Percentiles rank a stretch among this genome's conserved stretches.
phyloP scores from a whole-genome alignment of 1,140 invertebrate genomes.

The Trissolcus basalis region DNA sequence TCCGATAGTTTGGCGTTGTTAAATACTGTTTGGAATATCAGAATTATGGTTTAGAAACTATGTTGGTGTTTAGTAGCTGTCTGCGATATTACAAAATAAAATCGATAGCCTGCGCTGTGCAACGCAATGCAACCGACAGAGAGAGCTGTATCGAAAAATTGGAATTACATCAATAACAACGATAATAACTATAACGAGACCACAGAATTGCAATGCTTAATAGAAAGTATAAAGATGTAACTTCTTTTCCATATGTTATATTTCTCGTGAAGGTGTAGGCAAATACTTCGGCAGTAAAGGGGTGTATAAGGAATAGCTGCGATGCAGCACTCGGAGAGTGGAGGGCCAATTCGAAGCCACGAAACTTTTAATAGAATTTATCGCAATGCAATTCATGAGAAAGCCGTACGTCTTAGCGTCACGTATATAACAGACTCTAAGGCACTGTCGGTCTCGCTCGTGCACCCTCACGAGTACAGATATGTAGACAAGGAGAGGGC shows the following conservation, averaged over 20 bases:
- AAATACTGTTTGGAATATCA: no score
- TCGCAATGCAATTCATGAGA: constrained; percentile 76
- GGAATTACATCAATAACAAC: no score
- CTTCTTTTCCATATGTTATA: not conserved
- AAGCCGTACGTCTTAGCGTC: constrained; percentile 72
- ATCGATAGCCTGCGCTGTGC: no score
- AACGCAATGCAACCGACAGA: no score
- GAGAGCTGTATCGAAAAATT: no score
- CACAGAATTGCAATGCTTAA: no score
- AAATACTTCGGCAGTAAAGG: constrained; percentile 45
- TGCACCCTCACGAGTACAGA: constrained; percentile 51
- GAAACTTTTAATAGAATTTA: constrained; percentile 76
- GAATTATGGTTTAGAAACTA: no score
- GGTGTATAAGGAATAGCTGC: constrained; percentile 40
- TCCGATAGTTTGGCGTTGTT: no score
- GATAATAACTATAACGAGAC: no score
- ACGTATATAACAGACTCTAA: constrained; percentile 65
- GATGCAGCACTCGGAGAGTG: constrained; percentile 30
- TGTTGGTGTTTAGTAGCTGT: no score
- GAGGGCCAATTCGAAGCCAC: constrained; percentile 63
- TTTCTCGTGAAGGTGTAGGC: constrained; percentile 43
- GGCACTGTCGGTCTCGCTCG: constrained; percentile 38
- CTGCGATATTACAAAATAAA: no score
- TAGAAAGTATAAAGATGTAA: no score
- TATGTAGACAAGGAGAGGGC: constrained; percentile 51